Evolutionary conservation across 2,113 vertebrate genomes (phyloP).

Genomic region (Nycticorax nycticorax): DNA sequence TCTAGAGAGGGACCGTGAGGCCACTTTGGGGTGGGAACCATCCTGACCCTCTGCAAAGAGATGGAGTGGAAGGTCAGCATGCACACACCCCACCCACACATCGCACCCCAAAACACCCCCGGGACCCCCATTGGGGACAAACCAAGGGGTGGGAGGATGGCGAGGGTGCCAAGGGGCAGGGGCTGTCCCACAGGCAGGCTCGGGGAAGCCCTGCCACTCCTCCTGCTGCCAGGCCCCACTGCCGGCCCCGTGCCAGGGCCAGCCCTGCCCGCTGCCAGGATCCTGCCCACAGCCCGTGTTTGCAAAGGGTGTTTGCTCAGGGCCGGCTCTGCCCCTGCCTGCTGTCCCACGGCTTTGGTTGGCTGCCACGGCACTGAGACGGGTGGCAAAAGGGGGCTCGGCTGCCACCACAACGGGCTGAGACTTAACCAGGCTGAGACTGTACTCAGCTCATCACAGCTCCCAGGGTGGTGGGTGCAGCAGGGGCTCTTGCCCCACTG

Average conservation of each 20-base stretch:
- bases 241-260: not conserved
- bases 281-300: not conserved
- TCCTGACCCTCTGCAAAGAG: not conserved
- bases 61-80: not conserved
- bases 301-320: constrained; percentile 14
- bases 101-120: not conserved
- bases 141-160: fast-evolving
- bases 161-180: fast-evolving
- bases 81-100: fast-evolving
- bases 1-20: not conserved
- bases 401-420: fast-evolving
- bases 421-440: not conserved
- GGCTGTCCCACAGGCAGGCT: not conserved
- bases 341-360: not conserved
- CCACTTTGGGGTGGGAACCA: not conserved
- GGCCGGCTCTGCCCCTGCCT: not conserved
- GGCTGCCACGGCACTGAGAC: not conserved
- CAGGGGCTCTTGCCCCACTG: not conserved
- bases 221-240: not conserved
- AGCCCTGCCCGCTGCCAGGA: not conserved
- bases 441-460: not conserved
- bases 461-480: fast-evolving
- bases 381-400: not conserved
- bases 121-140: fast-evolving
- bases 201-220: not conserved